These are phyloP conservation scores for Apodemus speciosus DNA, from an alignment of 2,113 vertebrate species.

Conservation along the genomic window DNA sequence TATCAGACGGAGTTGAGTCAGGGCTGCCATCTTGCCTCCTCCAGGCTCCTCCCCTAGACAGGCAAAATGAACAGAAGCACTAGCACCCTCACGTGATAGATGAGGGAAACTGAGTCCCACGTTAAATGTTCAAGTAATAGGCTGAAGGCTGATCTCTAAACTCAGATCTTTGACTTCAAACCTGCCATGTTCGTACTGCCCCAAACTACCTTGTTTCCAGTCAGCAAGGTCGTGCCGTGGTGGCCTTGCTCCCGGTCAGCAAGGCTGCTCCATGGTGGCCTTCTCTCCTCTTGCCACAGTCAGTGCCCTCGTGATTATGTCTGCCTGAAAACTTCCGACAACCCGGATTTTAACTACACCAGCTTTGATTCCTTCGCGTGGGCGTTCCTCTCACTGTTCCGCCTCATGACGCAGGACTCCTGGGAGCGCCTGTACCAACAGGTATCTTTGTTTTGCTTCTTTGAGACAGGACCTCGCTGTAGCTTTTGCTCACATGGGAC, in stretches of 20 bases:
- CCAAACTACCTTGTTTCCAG: neutral
- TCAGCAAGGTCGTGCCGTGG: no score
- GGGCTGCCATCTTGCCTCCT: neutral
- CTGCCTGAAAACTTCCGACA: slow-evolving; percentile 88
- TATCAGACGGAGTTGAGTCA: neutral
- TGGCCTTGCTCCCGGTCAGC: neutral
- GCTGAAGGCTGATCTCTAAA: neutral
- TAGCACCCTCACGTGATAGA: neutral
- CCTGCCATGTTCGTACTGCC: neutral
- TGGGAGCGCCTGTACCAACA: slow-evolving; percentile 98
- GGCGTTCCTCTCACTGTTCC: slow-evolving; percentile 96
- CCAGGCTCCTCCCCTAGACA: neutral
- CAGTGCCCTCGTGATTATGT: slow-evolving; percentile 89
- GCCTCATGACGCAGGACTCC: slow-evolving; percentile 97
- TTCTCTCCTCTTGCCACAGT: slow-evolving; percentile 81
- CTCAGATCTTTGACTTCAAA: neutral
- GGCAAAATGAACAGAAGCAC: neutral
- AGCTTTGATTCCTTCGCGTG: slow-evolving; percentile 96
- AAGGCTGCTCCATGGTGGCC: neutral
- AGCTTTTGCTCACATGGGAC: neutral
- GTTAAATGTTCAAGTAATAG: neutral
- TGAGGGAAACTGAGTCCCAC: slow-evolving; percentile 10
- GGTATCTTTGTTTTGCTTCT: slow-evolving; percentile 81
- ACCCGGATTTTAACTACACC: slow-evolving; percentile 95
- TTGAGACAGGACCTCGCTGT: neutral